Evolutionary conservation across 2,888 invertebrate species (phyloP).

Genomic region (Limnephilus rhombicus): DNA sequence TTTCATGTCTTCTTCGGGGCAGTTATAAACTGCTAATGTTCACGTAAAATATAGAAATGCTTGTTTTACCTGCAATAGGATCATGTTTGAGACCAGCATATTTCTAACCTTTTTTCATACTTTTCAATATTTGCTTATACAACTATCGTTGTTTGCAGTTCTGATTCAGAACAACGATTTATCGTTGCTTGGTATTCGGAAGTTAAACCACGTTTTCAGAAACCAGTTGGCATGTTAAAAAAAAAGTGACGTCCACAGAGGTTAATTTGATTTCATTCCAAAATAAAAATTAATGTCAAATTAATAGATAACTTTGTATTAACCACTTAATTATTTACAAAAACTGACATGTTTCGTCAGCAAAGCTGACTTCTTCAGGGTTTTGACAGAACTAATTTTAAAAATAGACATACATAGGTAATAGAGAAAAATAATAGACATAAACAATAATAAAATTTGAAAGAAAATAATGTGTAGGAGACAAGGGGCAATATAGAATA

Average conservation of each 20-base stretch:
- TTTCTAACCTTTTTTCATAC: not conserved
- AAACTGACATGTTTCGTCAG: too few species aligned
- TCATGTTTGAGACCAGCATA: not conserved
- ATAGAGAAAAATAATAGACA: too few species aligned
- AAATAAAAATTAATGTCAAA: not conserved
- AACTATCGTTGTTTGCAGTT: not conserved
- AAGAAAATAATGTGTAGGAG: too few species aligned
- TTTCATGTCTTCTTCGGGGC: not conserved
- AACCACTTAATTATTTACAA: too few species aligned
- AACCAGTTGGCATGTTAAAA: not conserved
- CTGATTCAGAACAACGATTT: not conserved
- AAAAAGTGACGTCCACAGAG: not conserved
- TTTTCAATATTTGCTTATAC: not conserved
- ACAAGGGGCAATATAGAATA: too few species aligned
- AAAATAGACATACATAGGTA: too few species aligned
- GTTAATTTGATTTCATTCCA: not conserved
- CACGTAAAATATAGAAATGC: too few species aligned
- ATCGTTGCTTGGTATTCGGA: not conserved
- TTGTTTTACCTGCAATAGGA: not conserved
- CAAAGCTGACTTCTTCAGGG: too few species aligned
- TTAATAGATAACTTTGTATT: too few species aligned
- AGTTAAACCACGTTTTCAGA: not conserved
- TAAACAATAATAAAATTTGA: too few species aligned
- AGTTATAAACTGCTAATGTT: too few species aligned
- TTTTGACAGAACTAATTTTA: too few species aligned